phyloP scores from a whole-genome alignment of 2,888 invertebrate genomes.

The Ischnus inquisitorius region DNA sequence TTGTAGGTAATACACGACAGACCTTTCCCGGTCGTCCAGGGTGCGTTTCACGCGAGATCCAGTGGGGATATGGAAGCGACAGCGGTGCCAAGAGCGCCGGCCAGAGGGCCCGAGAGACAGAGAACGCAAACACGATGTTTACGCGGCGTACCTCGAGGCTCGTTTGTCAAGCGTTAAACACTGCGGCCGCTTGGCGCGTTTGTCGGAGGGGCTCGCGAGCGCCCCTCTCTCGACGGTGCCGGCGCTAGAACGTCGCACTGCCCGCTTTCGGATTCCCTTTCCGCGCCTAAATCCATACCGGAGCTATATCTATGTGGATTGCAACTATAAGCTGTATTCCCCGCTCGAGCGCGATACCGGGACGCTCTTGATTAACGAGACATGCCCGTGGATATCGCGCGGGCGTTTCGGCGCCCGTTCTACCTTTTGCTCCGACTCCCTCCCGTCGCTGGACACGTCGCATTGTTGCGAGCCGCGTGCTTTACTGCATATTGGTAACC shows the following conservation, averaged over 20 bases:
- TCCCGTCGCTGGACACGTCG: constrained; percentile 61
- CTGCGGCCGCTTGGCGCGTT: constrained; percentile 62
- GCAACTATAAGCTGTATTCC: constrained; percentile 43
- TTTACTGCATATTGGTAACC: constrained; percentile 81
- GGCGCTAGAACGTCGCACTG: constrained; percentile 24
- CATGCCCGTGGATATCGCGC: constrained; percentile 75
- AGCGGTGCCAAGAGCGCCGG: constrained; percentile 33
- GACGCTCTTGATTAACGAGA: constrained; percentile 83
- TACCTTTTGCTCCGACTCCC: constrained; percentile 12
- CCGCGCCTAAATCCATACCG: constrained; percentile 49
- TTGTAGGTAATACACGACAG: constrained; percentile 12
- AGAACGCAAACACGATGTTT: constrained; percentile 76
- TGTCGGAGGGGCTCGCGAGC: constrained; percentile 34
- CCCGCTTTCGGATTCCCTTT: constrained; percentile 53
- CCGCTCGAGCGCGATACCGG: constrained; percentile 77
- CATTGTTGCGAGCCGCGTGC: constrained; percentile 80
- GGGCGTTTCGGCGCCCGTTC: constrained; percentile 34
- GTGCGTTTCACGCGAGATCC: constrained; percentile 19
- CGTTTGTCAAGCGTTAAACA: constrained; percentile 84
- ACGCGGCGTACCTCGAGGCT: constrained; percentile 77
- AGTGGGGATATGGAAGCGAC: constrained; percentile 42
- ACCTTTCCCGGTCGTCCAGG: background rate
- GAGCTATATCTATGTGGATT: constrained; percentile 21
- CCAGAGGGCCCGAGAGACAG: constrained; percentile 17
- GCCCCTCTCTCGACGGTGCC: constrained; percentile 39